Percentiles rank a stretch among this genome's conserved stretches.
Evolutionary conservation across 2,797 vertebrate genomes (phyloP).

Genomic region (Premnoplex brunnescens): DNA sequence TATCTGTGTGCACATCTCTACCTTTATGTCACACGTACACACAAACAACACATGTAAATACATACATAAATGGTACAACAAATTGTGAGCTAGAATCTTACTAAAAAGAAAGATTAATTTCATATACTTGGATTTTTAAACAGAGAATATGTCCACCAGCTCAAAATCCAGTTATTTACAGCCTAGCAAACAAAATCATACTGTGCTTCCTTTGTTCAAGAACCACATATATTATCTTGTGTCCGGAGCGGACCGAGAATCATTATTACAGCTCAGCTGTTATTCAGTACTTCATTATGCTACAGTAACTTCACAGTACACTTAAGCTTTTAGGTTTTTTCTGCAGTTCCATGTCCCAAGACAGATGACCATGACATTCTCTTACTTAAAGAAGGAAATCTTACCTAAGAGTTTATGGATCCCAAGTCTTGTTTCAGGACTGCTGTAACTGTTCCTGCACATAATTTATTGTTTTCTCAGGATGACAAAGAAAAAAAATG

Average conservation of each 20-base stretch:
- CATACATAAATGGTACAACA: neutral
- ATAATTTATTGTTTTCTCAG: neutral
- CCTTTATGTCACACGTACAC: neutral
- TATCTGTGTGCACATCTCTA: neutral
- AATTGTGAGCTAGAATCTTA: neutral
- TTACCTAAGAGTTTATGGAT: neutral
- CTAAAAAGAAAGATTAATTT: neutral
- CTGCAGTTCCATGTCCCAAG: neutral
- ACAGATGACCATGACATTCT: fast-evolving
- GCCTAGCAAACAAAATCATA: neutral
- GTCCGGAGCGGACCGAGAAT: fast-evolving
- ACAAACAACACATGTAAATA: neutral
- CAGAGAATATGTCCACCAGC: neutral
- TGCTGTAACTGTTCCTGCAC: neutral
- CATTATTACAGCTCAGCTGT: neutral
- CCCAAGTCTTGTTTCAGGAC: neutral
- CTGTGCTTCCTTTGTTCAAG: fast-evolving
- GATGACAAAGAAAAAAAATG: neutral
- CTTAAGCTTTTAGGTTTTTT: neutral
- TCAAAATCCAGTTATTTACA: neutral
- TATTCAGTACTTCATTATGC: neutral
- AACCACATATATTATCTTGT: neutral
- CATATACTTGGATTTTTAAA: neutral
- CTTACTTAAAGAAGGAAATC: neutral
- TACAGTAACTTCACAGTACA: neutral